phyloP scores from a whole-genome alignment of 2,113 vertebrate species.

The Sapayoa aenigma region DNA sequence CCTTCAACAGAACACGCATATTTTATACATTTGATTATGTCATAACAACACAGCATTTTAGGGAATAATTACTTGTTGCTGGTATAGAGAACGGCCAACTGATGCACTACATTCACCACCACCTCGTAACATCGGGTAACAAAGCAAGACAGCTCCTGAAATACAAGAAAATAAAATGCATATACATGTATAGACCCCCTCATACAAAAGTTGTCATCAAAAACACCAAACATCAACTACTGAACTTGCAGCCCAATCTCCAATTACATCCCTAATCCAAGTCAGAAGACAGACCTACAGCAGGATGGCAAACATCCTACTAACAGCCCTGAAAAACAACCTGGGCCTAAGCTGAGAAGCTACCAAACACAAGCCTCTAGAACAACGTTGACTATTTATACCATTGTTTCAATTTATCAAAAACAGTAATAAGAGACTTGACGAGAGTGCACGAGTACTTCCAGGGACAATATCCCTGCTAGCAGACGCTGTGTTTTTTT shows the following conservation, averaged over 20 bases:
- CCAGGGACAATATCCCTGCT: neutral
- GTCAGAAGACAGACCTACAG: neutral
- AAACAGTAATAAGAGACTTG: neutral
- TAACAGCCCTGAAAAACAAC: neutral
- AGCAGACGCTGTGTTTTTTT: neutral
- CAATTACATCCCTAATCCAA: neutral
- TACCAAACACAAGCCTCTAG: neutral
- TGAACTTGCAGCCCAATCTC: neutral
- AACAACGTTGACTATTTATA: neutral
- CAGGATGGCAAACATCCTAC: neutral
- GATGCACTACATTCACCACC: conserved; percentile 92
- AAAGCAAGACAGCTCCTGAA: conserved; percentile 96
- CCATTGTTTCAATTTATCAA: neutral
- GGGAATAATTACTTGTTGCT: conserved; percentile 88
- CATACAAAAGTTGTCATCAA: neutral
- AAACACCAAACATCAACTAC: neutral
- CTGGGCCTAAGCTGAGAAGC: neutral
- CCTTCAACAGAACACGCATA: neutral
- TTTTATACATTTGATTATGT: neutral
- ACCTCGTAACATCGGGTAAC: conserved; percentile 94
- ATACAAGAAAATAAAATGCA: conserved; percentile 47
- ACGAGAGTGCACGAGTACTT: neutral
- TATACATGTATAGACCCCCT: neutral
- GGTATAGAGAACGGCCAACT: conserved; percentile 93
- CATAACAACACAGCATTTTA: conserved; percentile 2